These are phyloP conservation scores for roundworm (Caenorhabditis elegans) DNA, from an alignment of 1,140 invertebrate species.

Conservation along the genomic window WBcel235 BX284606.5:6127001-6127500, in stretches of 20 bases:
- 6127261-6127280: neutral
- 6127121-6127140: slow-evolving; percentile 81
- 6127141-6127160: slow-evolving; percentile 78
- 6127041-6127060: slow-evolving; percentile 90
- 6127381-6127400: slow-evolving; percentile 88
- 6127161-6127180: slow-evolving; percentile 90
- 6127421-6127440: slow-evolving; percentile 72
- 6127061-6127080: slow-evolving; percentile 85
- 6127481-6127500: slow-evolving; percentile 20
- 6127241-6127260: slow-evolving; percentile 75
- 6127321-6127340: slow-evolving; percentile 80
- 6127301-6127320: slow-evolving; percentile 87
- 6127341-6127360: slow-evolving; percentile 87
- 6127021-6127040: slow-evolving; percentile 71
- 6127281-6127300: slow-evolving; percentile 21
- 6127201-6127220: slow-evolving; percentile 88
- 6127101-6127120: slow-evolving; percentile 93
- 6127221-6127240: slow-evolving; percentile 83
- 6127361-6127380: slow-evolving; percentile 86
- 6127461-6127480: neutral
- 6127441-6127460: neutral
- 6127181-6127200: slow-evolving; percentile 85
- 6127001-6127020: too few relatives aligned
- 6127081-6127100: slow-evolving; percentile 85
- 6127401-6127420: slow-evolving; percentile 84